A percentile compares a stretch with the other conserved stretches of the same genome.
These are phyloP conservation scores for Aulostomus chinensis DNA, from an alignment of 2,797 vertebrate genomes.

Conservation along the genomic window DNA sequence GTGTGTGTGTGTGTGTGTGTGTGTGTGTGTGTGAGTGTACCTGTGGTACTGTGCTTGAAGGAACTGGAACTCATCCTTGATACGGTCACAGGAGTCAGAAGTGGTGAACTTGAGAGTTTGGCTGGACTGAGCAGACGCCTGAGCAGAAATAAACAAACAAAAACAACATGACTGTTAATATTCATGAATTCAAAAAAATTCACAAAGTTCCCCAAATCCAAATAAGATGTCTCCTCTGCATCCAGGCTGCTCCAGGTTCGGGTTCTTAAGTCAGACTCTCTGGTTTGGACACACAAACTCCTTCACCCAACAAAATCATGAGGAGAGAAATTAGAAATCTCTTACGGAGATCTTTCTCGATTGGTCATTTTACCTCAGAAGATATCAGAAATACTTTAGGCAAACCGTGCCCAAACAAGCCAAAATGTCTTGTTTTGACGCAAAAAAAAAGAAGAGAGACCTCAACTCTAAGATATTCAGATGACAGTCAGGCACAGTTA, in stretches of 20 bases:
- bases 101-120: constrained; percentile 98
- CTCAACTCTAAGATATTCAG: too few species aligned
- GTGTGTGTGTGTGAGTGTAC: constrained; percentile 54
- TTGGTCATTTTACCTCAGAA: too few species aligned
- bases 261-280: too few species aligned
- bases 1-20: not conserved
- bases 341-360: too few species aligned
- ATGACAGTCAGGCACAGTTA: too few species aligned
- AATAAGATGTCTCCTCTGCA: not conserved
- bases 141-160: constrained; percentile 3
- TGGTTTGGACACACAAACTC: too few species aligned
- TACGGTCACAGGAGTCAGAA: constrained; percentile 96
- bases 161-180: not conserved
- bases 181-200: not conserved
- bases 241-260: not conserved
- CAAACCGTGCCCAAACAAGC: too few species aligned
- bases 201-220: not conserved
- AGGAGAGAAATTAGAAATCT: too few species aligned
- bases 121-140: constrained; percentile 94
- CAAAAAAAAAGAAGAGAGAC: too few species aligned
- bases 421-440: too few species aligned
- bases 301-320: too few species aligned
- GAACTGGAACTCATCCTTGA: constrained; percentile 98
- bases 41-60: constrained; percentile 98
- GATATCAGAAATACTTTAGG: too few species aligned